Percentiles rank a stretch among this genome's conserved stretches.
phyloP scores from a whole-genome alignment of 2,113 vertebrate species.

The Cygnus buccinator region DNA sequence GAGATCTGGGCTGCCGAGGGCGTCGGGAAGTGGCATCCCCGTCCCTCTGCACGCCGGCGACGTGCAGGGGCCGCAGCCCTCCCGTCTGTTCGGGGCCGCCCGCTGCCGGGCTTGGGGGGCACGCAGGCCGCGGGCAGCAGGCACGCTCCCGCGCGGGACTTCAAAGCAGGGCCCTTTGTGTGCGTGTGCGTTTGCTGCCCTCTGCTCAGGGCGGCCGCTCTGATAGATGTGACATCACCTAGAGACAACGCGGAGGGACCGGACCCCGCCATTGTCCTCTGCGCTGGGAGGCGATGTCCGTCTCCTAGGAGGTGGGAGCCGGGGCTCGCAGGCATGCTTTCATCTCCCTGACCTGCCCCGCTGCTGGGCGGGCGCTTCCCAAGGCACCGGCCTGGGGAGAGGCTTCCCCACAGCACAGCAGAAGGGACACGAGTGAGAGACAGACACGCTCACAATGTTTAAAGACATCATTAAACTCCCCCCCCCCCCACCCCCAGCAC shows the following conservation, averaged over 20 bases:
- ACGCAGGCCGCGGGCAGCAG: conserved; percentile 62
- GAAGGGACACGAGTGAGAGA: conserved; percentile 72
- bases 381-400: conserved; percentile 60
- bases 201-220: conserved; percentile 81
- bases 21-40: neutral
- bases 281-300: conserved; percentile 86
- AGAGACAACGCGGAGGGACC: conserved; percentile 77
- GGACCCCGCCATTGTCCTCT: conserved; percentile 81
- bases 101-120: neutral
- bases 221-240: conserved; percentile 86
- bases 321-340: conserved; percentile 87
- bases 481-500: neutral
- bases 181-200: conserved; percentile 69
- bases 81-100: fast-evolving
- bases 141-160: conserved; percentile 82
- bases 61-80: fast-evolving
- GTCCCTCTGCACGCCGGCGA: fast-evolving
- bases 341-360: conserved; percentile 86
- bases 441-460: conserved; percentile 36
- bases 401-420: conserved; percentile 58
- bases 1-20: neutral
- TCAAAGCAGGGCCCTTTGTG: conserved; percentile 78
- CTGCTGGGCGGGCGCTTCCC: conserved; percentile 64
- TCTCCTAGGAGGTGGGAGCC: conserved; percentile 88
- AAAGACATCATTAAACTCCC: conserved; percentile 35